Evolutionary conservation across 2,797 vertebrate species (phyloP).

Genomic region (Bucorvus abyssinicus): DNA sequence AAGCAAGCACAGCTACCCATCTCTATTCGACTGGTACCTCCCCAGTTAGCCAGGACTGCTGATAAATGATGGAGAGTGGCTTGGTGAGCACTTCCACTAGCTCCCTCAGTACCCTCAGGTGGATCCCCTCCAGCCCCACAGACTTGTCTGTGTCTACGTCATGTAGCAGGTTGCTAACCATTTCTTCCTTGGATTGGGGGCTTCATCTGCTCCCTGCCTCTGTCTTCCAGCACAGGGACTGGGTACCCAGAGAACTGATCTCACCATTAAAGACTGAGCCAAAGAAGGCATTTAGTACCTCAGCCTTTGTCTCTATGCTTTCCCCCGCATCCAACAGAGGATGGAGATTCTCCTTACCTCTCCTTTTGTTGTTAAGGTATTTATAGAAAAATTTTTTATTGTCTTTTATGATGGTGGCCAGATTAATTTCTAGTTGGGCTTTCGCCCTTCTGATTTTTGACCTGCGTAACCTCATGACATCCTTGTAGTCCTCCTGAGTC

Average conservation of each 20-base stretch:
- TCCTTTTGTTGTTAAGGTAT: too few relatives aligned
- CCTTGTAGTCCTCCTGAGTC: neutral
- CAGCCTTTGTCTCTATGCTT: neutral
- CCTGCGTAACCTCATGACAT: neutral
- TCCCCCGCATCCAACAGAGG: too few relatives aligned
- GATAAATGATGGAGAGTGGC: neutral
- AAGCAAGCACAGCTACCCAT: neutral
- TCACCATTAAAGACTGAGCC: too few relatives aligned
- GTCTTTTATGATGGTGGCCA: too few relatives aligned
- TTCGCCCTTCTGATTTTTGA: neutral
- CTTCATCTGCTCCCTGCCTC: neutral
- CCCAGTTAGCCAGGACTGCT: neutral
- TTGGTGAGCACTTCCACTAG: neutral
- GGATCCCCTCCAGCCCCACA: neutral
- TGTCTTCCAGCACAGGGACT: neutral
- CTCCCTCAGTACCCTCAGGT: neutral
- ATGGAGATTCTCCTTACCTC: too few relatives aligned
- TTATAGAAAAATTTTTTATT: too few relatives aligned
- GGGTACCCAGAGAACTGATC: too few relatives aligned
- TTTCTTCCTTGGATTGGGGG: neutral
- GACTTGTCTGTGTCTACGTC: too few relatives aligned
- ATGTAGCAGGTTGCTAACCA: neutral
- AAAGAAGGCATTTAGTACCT: too few relatives aligned
- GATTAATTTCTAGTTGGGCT: neutral
- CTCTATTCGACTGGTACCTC: neutral